Evolutionary conservation across 2,113 vertebrate genomes (phyloP).

Genomic region (Synchiropus splendidus): DNA sequence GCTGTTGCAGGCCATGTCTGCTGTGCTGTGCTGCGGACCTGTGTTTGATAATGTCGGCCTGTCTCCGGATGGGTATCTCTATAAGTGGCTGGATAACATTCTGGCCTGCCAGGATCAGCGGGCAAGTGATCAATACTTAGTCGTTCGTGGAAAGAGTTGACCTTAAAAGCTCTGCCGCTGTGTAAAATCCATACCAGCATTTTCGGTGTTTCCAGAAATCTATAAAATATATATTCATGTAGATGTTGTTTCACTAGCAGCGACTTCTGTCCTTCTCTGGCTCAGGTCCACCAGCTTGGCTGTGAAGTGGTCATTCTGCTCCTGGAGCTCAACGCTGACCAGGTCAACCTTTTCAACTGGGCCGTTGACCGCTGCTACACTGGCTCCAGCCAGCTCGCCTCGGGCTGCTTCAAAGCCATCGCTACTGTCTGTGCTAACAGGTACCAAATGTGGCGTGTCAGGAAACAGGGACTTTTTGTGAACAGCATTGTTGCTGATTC

Average conservation of each 20-base stretch:
- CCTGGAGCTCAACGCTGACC: constrained; percentile 90
- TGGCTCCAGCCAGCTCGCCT: constrained; percentile 89
- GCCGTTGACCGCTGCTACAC: constrained; percentile 96
- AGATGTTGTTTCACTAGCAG: no score
- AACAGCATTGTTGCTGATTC: no score
- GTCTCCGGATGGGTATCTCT: constrained; percentile 93
- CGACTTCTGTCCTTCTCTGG: constrained; percentile 2
- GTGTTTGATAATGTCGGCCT: constrained; percentile 97
- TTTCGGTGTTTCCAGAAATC: no score
- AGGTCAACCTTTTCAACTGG: constrained; percentile 96
- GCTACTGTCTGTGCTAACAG: constrained; percentile 93
- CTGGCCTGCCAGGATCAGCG: constrained; percentile 92
- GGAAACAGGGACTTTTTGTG: no score
- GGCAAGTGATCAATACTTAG: constrained; percentile 46
- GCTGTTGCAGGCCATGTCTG: constrained; percentile 85
- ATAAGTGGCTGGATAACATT: constrained; percentile 98
- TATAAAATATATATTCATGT: no score
- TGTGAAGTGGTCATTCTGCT: constrained; percentile 92
- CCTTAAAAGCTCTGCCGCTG: constrained; percentile 19
- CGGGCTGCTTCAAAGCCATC: constrained; percentile 96
- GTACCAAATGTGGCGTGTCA: constrained; percentile 55
- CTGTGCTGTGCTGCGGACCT: constrained; percentile 94
- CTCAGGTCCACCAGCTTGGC: constrained; percentile 91
- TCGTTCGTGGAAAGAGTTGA: constrained; percentile 21
- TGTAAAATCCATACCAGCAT: constrained; percentile 7